Evolutionary conservation across 2,113 vertebrate species (phyloP).

Genomic region (Crotalus viridis): DNA sequence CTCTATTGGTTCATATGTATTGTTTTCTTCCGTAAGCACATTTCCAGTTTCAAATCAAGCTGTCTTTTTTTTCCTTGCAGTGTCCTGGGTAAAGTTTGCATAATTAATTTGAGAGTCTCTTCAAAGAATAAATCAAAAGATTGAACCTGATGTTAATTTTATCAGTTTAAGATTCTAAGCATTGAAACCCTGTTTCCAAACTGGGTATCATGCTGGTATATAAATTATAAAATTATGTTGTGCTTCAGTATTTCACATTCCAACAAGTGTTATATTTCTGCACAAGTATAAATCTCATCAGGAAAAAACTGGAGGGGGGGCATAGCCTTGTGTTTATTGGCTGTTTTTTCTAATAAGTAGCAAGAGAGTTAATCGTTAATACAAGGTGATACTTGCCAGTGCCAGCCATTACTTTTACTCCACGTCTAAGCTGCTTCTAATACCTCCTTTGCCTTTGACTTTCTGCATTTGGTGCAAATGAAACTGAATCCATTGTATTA

Average conservation of each 20-base stretch:
- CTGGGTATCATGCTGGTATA: constrained; percentile 3
- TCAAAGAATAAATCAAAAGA: background rate
- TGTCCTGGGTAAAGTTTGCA: background rate
- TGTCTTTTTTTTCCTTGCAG: background rate
- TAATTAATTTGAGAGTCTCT: background rate
- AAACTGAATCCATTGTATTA: background rate
- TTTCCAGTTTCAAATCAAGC: background rate
- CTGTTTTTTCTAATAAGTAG: background rate
- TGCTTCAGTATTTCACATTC: constrained; percentile 34
- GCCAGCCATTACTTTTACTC: background rate
- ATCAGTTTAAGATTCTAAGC: constrained; percentile 20
- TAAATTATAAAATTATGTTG: constrained; percentile 15
- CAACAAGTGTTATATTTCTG: constrained; percentile 50
- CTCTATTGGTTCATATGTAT: background rate
- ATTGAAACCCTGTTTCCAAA: constrained; percentile 6
- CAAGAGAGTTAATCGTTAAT: background rate
- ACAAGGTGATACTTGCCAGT: background rate
- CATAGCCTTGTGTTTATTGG: background rate
- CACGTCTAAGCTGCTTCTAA: background rate
- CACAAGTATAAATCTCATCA: background rate
- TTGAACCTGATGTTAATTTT: constrained; percentile 20
- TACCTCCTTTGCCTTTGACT: background rate
- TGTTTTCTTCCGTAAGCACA: background rate
- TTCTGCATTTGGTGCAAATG: background rate
- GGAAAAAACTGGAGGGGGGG: background rate